phyloP scores from a whole-genome alignment of 2,797 vertebrate genomes.

The Erithacus rubecula region DNA sequence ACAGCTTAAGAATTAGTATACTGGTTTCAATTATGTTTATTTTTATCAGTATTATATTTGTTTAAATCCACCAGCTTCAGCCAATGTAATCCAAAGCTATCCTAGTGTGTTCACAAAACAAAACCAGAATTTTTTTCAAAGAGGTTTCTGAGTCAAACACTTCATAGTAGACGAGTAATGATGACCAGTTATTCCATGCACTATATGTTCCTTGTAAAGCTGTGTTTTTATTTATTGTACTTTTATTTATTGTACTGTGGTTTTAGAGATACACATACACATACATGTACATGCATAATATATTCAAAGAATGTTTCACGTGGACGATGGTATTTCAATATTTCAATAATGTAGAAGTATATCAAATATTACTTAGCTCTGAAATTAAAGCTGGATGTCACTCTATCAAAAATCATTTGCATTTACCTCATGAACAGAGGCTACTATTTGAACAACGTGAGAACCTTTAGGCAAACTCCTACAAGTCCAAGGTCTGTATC shows the following conservation, averaged over 20 bases:
- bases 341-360: not conserved
- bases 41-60: not conserved
- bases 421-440: not conserved
- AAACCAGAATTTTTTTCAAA: not conserved
- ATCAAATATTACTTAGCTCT: not conserved
- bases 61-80: not conserved
- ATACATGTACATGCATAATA: not conserved
- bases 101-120: not conserved
- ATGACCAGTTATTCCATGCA: not conserved
- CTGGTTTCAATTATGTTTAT: not conserved
- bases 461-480: not conserved
- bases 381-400: constrained; percentile 4
- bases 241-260: not conserved
- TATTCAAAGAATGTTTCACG: not conserved
- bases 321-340: not conserved
- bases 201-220: not conserved
- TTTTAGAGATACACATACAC: not conserved
- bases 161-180: not conserved
- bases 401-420: not conserved
- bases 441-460: not conserved
- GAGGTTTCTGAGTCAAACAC: not conserved
- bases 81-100: not conserved
- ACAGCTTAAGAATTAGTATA: not conserved
- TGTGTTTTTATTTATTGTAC: not conserved
- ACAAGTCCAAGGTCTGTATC: not conserved